Evolutionary conservation across 2,797 vertebrate species (phyloP).

Genomic region (Pangasius mekongensis): DNA sequence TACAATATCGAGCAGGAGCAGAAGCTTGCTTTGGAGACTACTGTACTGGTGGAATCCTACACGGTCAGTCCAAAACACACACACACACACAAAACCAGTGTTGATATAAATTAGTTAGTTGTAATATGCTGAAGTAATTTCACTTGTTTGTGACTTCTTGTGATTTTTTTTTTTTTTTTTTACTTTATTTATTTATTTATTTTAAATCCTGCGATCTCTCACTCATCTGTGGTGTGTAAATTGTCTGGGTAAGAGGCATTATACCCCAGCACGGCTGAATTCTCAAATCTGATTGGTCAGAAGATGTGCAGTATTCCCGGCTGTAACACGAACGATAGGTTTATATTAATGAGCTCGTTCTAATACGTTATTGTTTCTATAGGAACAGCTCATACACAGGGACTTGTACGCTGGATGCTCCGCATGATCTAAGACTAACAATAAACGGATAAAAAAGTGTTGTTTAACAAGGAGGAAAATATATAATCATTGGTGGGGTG

Average conservation of each 20-base stretch:
- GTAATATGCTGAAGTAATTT: background rate
- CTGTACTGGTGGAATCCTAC: constrained; percentile 88
- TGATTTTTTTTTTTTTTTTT: background rate
- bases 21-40: constrained; percentile 88
- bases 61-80: constrained; percentile 74
- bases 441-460: too few relatives aligned
- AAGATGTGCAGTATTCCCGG: background rate
- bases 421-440: too few relatives aligned
- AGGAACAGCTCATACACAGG: background rate
- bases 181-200: too few relatives aligned
- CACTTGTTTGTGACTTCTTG: background rate
- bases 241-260: background rate
- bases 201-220: background rate
- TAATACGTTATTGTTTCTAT: background rate
- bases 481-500: too few relatives aligned
- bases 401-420: background rate
- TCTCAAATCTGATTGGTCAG: background rate
- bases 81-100: background rate
- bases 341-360: background rate
- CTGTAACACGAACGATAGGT: background rate
- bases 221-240: background rate
- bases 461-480: too few relatives aligned
- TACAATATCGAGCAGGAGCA: constrained; percentile 92
- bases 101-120: background rate
- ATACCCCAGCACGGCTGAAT: background rate